A percentile compares a stretch with the other conserved stretches of the same genome.
Conservation (phyloP, 2,797 vertebrate genomes). For the Phataginus tetradactyla region DNA sequence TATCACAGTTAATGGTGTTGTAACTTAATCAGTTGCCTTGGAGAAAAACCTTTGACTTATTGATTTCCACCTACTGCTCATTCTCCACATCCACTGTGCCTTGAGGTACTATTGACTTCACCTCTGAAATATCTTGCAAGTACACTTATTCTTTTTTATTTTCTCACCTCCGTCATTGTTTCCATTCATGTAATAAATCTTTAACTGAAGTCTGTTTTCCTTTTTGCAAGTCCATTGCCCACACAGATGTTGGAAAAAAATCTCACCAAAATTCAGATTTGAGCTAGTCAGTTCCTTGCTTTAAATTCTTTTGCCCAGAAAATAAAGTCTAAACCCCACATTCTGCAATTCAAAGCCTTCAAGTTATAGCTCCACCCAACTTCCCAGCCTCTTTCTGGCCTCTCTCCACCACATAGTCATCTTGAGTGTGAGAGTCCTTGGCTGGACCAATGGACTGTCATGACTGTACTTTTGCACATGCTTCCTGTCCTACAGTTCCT, state of each 20-base stretch:
- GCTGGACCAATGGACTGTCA: neutral
- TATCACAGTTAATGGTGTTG: neutral
- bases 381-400: neutral
- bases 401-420: neutral
- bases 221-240: neutral
- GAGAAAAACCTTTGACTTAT: neutral
- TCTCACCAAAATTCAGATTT: neutral
- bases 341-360: neutral
- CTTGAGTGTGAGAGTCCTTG: neutral
- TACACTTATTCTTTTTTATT: neutral
- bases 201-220: neutral
- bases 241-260: neutral
- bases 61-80: neutral
- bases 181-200: neutral
- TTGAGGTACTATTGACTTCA: neutral
- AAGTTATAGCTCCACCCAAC: neutral
- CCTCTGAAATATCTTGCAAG: neutral
- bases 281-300: neutral
- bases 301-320: neutral
- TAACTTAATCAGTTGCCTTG: neutral
- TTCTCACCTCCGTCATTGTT: neutral
- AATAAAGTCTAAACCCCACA: neutral
- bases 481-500: neutral
- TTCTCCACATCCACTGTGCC: neutral
- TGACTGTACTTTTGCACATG: neutral